A percentile compares a stretch with the other conserved stretches of the same genome.
phyloP scores from a whole-genome alignment of 2,888 invertebrate species.

The Nemapogon koenigi region DNA sequence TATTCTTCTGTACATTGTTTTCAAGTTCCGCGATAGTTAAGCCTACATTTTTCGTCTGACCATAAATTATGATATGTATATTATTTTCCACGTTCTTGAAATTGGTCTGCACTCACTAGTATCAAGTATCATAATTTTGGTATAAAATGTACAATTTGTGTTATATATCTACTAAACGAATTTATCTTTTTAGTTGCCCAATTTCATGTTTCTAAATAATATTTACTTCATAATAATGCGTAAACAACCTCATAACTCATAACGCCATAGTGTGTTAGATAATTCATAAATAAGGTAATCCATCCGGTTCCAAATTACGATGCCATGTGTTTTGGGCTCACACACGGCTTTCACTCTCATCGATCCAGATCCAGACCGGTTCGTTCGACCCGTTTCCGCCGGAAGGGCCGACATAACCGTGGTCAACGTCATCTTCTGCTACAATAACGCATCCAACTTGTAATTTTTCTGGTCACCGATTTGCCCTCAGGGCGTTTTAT shows the following conservation, averaged over 20 bases:
- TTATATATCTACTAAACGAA: too few species aligned
- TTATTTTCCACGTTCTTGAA: background rate
- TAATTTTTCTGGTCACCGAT: background rate
- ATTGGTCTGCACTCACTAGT: too few species aligned
- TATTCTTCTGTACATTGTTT: constrained; percentile 50
- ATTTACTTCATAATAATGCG: background rate
- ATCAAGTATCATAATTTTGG: too few species aligned
- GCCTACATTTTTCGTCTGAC: constrained; percentile 41
- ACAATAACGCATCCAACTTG: constrained; percentile 7
- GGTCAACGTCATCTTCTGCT: constrained; percentile 8
- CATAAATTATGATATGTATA: constrained; percentile 18
- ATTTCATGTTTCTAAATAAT: background rate
- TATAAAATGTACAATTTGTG: too few species aligned
- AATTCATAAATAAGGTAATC: constrained; percentile 5
- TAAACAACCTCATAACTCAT: background rate
- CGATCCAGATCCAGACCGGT: constrained; percentile 13
- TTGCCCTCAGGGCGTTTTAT: background rate
- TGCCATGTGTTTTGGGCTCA: constrained; percentile 8
- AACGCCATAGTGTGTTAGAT: too few species aligned
- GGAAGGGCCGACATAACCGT: constrained; percentile 11
- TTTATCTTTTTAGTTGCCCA: too few species aligned
- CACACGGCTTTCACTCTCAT: constrained; percentile 13
- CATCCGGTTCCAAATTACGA: constrained; percentile 6
- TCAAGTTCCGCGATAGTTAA: constrained; percentile 33
- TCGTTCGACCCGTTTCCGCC: constrained; percentile 11